Conservation (phyloP, 2,113 vertebrate genomes). For the Colossoma macropomum region DNA sequence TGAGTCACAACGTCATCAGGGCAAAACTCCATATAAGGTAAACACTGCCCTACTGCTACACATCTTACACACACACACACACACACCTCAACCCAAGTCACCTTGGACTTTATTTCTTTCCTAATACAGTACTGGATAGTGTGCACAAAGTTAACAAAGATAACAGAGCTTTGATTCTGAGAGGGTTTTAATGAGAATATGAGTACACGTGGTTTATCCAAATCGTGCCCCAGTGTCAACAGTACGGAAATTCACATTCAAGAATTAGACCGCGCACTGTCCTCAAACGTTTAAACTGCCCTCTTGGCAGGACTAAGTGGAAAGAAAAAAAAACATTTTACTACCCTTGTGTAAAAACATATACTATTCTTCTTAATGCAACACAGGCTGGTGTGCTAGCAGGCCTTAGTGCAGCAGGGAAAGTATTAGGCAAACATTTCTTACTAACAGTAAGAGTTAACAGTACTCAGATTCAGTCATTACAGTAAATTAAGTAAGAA, state of each 20-base stretch:
- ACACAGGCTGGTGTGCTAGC: neutral
- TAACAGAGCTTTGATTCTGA: slow-evolving; percentile 21
- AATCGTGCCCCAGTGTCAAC: slow-evolving; percentile 44
- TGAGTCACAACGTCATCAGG: no score
- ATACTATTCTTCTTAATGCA: slow-evolving; percentile 46
- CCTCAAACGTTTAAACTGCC: slow-evolving; percentile 55
- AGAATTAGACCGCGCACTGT: slow-evolving; percentile 40
- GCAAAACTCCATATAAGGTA: slow-evolving; percentile 75
- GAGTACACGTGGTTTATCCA: slow-evolving; percentile 49
- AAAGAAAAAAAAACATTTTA: slow-evolving; percentile 68
- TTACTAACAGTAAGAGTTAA: neutral
- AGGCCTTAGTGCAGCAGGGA: neutral
- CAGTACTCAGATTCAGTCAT: no score
- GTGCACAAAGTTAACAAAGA: neutral
- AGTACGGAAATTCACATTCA: slow-evolving; percentile 46
- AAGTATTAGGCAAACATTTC: neutral
- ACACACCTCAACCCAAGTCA: neutral
- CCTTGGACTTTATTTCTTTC: slow-evolving; percentile 8
- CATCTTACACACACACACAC: slow-evolving; percentile 21
- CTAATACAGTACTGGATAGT: neutral
- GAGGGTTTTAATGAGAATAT: slow-evolving; percentile 47
- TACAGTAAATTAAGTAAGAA: neutral
- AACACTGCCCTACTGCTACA: slow-evolving; percentile 55
- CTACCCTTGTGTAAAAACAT: slow-evolving; percentile 46
- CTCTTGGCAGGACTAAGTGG: slow-evolving; percentile 66